A percentile compares a stretch with the other conserved stretches of the same genome.
Conservation (phyloP, 2,113 vertebrate genomes). For the Pangasianodon gigas region DNA sequence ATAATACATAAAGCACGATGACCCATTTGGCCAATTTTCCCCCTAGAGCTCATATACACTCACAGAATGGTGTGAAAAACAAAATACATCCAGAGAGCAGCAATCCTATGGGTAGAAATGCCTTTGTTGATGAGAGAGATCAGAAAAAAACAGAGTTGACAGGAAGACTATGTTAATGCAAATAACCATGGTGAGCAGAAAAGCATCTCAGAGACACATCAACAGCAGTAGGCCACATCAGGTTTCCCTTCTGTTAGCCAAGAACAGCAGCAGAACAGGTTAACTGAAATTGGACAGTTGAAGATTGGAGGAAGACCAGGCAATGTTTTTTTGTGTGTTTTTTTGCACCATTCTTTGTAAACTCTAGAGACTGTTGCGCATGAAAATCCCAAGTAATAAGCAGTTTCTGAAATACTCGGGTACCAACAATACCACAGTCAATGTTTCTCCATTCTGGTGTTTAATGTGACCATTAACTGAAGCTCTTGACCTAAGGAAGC, state of each 20-base stretch:
- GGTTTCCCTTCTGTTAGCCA: background rate
- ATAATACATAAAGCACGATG: background rate
- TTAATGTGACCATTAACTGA: background rate
- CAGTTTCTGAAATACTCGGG: background rate
- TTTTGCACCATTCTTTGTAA: background rate
- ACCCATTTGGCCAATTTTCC: background rate
- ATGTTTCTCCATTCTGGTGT: constrained; percentile 19
- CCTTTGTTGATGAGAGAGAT: background rate
- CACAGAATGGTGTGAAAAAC: background rate
- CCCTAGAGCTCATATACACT: background rate
- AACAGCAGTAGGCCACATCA: background rate
- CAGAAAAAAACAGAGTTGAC: background rate
- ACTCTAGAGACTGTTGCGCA: background rate
- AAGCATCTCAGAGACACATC: background rate
- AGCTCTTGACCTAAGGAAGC: background rate
- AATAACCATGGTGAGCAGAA: background rate
- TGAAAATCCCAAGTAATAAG: background rate
- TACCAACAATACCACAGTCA: background rate
- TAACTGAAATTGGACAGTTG: no score
- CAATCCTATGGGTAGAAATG: background rate
- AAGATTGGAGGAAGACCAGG: background rate
- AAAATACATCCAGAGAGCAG: background rate
- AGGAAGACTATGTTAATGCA: background rate
- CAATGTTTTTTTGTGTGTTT: background rate
- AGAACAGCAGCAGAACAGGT: background rate